These are phyloP conservation scores for Notospermus geniculatus DNA, from an alignment of 1,140 invertebrate species.

Conservation along the genomic window DNA sequence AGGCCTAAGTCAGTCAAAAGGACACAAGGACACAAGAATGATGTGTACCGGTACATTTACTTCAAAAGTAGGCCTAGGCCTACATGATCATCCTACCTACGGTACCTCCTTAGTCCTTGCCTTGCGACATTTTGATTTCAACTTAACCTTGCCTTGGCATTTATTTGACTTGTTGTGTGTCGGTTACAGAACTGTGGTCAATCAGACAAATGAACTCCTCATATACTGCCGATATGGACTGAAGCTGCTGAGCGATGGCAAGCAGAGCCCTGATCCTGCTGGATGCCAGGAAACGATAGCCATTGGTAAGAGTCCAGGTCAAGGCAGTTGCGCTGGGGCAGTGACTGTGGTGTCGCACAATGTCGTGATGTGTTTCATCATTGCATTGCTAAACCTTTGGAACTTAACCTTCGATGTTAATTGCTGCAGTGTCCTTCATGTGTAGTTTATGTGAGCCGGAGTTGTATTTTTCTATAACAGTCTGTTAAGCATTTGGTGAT, in stretches of 20 bases:
- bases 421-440: no score
- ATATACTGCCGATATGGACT: conserved; percentile 40
- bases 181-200: conserved; percentile 35
- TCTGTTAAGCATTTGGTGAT: no score
- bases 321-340: no score
- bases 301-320: conserved; percentile 26
- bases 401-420: no score
- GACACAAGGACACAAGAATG: no score
- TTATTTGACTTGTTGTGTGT: not conserved
- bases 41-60: not conserved
- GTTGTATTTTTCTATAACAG: no score
- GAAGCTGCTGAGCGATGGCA: conserved; percentile 20
- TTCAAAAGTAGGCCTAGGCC: not conserved
- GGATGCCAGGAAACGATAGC: conserved; percentile 36
- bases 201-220: conserved; percentile 37
- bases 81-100: not conserved
- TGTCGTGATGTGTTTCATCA: no score
- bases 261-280: conserved; percentile 29
- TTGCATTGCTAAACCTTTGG: no score
- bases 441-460: no score
- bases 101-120: not conserved
- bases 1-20: no score
- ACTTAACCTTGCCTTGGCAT: not conserved
- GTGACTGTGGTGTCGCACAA: no score
- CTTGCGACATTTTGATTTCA: not conserved